Evolutionary conservation across 2,888 invertebrate genomes (phyloP).

Genomic region (Vanessa cardui): DNA sequence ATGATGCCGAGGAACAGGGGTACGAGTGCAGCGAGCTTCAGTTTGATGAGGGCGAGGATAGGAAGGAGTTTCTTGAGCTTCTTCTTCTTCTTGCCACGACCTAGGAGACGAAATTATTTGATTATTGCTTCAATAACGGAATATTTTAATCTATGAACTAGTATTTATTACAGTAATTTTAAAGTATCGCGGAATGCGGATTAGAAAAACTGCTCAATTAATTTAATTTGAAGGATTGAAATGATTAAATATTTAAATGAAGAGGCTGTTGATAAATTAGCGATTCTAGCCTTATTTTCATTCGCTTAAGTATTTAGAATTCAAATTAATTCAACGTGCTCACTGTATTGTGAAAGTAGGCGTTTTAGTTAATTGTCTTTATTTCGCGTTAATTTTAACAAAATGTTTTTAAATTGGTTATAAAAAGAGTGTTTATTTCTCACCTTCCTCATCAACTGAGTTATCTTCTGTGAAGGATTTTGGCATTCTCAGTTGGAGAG

Average conservation of each 20-base stretch:
- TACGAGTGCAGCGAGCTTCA: slow-evolving; percentile 89
- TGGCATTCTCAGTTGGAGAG: slow-evolving; percentile 74
- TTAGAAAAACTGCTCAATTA: neutral
- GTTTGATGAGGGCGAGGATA: slow-evolving; percentile 88
- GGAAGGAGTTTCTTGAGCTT: slow-evolving; percentile 89
- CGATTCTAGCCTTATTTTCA: too few species aligned
- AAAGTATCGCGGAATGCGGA: too few species aligned
- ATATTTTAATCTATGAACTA: neutral
- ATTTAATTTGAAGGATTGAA: neutral
- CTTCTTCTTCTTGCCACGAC: slow-evolving; percentile 91
- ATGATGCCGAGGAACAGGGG: slow-evolving; percentile 89
- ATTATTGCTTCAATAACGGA: neutral
- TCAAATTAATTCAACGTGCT: too few species aligned
- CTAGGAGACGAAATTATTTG: slow-evolving; percentile 61
- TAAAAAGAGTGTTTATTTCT: neutral
- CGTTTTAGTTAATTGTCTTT: too few species aligned
- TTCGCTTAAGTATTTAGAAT: too few species aligned
- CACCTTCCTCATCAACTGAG: slow-evolving; percentile 76
- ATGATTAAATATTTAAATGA: neutral
- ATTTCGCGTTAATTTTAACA: too few species aligned
- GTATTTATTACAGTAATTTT: too few species aligned
- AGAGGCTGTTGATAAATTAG: too few species aligned
- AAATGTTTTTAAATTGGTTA: too few species aligned
- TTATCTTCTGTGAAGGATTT: slow-evolving; percentile 74
- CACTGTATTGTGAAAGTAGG: too few species aligned